These are phyloP conservation scores for Forbesichthys papilliferus DNA, from an alignment of 2,113 vertebrate species.

Conservation along the genomic window DNA sequence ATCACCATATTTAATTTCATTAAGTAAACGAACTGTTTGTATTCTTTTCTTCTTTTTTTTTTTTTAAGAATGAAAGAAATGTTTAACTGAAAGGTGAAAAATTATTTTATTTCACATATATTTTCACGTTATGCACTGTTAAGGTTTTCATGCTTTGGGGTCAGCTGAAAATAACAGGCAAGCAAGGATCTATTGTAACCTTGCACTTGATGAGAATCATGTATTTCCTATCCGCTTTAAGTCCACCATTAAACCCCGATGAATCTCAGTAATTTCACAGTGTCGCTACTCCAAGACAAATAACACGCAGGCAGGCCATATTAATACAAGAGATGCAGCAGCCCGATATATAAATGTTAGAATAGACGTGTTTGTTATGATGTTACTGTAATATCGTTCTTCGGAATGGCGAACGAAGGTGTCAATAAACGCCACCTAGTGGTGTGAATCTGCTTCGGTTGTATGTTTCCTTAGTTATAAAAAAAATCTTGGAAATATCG, in stretches of 20 bases:
- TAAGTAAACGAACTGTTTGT: background rate
- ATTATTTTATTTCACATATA: too few relatives aligned
- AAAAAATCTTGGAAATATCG: too few relatives aligned
- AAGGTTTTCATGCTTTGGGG: constrained; percentile 1
- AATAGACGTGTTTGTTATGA: background rate
- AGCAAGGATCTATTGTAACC: constrained; percentile 34
- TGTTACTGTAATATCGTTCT: background rate
- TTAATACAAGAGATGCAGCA: background rate
- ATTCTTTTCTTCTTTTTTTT: background rate
- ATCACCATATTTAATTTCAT: too few relatives aligned
- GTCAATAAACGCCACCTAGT: constrained; percentile 66
- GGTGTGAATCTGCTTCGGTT: constrained; percentile 13
- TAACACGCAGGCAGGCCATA: constrained; percentile 12
- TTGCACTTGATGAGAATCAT: constrained; percentile 48
- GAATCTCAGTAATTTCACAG: constrained; percentile 46
- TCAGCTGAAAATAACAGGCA: constrained; percentile 12
- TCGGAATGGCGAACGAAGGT: constrained; percentile 14
- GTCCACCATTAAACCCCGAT: constrained; percentile 35
- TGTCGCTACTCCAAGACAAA: constrained; percentile 39
- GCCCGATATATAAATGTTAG: background rate
- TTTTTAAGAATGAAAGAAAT: background rate
- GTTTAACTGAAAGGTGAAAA: background rate
- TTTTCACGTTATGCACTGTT: too few relatives aligned
- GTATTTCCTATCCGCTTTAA: constrained; percentile 4
- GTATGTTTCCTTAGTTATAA: background rate